These are phyloP conservation scores for Mormyrops attenuatus DNA, from an alignment of 2,797 vertebrate species.

Conservation along the genomic window DNA sequence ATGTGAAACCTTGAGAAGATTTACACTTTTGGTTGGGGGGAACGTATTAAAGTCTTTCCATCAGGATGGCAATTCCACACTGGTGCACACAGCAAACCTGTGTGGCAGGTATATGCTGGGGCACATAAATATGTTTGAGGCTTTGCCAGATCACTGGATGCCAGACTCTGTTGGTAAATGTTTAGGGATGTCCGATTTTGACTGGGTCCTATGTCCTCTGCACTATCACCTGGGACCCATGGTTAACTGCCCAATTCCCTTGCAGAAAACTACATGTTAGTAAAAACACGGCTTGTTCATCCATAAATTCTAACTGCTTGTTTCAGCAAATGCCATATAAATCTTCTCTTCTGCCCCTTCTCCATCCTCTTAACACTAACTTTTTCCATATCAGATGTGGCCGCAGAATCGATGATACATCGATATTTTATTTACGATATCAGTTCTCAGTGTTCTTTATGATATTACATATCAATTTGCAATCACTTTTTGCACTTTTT, in stretches of 20 bases:
- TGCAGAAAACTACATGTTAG: neutral
- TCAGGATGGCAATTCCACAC: neutral
- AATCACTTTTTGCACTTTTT: neutral
- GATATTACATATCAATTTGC: neutral
- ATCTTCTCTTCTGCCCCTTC: neutral
- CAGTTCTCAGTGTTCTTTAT: neutral
- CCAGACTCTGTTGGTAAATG: neutral
- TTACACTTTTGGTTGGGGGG: constrained; percentile 21
- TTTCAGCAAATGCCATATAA: neutral
- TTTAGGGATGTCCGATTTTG: constrained; percentile 12
- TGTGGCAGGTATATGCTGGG: constrained; percentile 16
- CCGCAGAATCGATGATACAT: neutral
- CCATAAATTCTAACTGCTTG: constrained; percentile 2
- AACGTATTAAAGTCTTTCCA: constrained; percentile 22
- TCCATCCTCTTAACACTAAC: neutral
- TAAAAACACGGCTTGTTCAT: constrained; percentile 11
- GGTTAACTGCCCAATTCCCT: neutral
- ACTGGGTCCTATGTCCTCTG: neutral
- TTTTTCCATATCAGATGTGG: neutral
- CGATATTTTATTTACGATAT: neutral
- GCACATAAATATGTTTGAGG: neutral
- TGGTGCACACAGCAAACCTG: neutral
- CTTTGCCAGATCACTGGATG: neutral
- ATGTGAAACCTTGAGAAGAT: constrained; percentile 30
- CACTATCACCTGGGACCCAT: neutral